phyloP scores from a whole-genome alignment of 2,797 vertebrate genomes.

The Kryptopterus vitreolus region DNA sequence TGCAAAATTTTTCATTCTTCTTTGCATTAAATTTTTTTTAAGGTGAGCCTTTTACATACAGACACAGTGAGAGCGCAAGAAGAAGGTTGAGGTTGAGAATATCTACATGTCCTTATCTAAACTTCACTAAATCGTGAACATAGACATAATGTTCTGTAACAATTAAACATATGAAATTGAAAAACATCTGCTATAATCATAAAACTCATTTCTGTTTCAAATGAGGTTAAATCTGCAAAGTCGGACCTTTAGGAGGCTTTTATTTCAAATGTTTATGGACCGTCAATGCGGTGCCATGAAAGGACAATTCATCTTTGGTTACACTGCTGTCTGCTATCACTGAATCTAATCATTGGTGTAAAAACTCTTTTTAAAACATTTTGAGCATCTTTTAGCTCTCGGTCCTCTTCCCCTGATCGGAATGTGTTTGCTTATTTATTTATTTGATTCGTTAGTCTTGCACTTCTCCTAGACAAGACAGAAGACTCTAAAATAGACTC shows the following conservation, averaged over 20 bases:
- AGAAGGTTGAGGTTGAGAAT: no score
- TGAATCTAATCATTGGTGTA: not conserved
- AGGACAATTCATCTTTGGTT: not conserved
- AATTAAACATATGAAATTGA: not conserved
- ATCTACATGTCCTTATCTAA: not conserved
- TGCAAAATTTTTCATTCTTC: no score
- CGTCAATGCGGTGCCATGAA: not conserved
- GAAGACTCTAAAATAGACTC: not conserved
- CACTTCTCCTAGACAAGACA: not conserved
- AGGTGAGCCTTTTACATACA: not conserved
- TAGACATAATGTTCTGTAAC: not conserved
- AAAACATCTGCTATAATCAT: no score
- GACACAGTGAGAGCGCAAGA: not conserved
- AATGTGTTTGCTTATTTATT: not conserved
- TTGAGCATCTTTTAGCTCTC: not conserved
- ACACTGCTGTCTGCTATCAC: not conserved
- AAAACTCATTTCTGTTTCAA: no score
- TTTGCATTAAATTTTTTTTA: no score
- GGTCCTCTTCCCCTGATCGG: no score
- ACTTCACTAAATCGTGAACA: not conserved
- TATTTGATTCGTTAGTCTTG: not conserved
- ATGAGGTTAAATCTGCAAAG: not conserved
- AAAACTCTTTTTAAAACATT: not conserved
- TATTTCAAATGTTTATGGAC: slow-evolving; percentile 4
- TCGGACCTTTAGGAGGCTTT: not conserved